Conservation (phyloP, 2,797 vertebrate species). For the Pseudochaenichthys georgianus region DNA sequence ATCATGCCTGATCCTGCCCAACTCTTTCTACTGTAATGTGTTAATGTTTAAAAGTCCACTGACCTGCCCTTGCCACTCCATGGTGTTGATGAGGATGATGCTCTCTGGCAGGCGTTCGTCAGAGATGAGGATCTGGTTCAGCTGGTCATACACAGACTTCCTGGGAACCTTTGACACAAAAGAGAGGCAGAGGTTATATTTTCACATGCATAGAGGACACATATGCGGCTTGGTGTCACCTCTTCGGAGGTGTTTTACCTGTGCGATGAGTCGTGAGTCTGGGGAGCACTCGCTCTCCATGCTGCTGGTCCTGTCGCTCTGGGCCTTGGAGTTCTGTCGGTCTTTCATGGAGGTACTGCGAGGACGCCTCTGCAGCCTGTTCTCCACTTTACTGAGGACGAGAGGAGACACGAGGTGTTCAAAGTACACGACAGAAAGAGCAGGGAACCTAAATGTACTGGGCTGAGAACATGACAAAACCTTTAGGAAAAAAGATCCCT, state of each 20-base stretch:
- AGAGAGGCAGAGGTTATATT: conserved; percentile 26
- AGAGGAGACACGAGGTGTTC: conserved; percentile 17
- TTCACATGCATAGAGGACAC: not conserved
- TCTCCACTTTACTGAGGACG: conserved; percentile 81
- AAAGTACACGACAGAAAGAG: conserved; percentile 15
- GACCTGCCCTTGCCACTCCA: conserved; percentile 89
- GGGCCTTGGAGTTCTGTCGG: conserved; percentile 86
- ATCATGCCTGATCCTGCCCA: not conserved
- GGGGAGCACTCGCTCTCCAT: conserved; percentile 86
- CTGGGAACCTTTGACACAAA: conserved; percentile 81
- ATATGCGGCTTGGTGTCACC: not conserved
- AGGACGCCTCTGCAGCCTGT: conserved; percentile 79
- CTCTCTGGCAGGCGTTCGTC: conserved; percentile 87
- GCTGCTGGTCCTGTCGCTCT: conserved; percentile 84
- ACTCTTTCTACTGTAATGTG: not conserved
- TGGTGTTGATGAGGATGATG: conserved; percentile 88
- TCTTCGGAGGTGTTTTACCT: conserved; percentile 66
- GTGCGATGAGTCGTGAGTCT: conserved; percentile 79
- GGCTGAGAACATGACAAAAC: not conserved
- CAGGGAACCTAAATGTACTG: not conserved
- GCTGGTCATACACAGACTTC: conserved; percentile 88
- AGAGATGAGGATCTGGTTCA: conserved; percentile 88
- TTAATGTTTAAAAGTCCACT: not conserved
- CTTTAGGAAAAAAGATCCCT: not conserved
- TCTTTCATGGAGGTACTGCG: conserved; percentile 89